Evolutionary conservation across 2,888 invertebrate genomes (phyloP), one percentile per base, ranked within the genome.

Genomic region (Plagiodera versicolora): DNA sequence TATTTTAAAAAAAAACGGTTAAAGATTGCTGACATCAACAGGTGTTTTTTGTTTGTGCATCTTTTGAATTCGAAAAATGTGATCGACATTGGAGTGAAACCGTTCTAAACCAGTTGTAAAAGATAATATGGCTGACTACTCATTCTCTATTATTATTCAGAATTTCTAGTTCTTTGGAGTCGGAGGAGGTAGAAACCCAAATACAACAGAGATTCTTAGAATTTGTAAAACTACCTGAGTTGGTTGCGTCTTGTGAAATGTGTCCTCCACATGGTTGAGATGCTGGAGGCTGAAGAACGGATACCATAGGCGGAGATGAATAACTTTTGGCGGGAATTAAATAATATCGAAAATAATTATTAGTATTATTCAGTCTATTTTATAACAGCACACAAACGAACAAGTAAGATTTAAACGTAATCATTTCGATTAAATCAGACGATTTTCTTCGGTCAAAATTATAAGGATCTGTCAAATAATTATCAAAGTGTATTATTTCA

Each of bases 211-310:
- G 58, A 62, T 62, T 62, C 62, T 62, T 35, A 56, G 62, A 62
- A 62, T 58, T 55, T 62, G 58, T 62, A 62, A 62, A 62, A 62
- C 62, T 62, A 62, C 62, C 62, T 62, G 62, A 55, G 56, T 62
- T n/a, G n/a, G n/a, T n/a, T n/a, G n/a, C n/a, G 50, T 58, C 51
- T 32, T 55, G 50, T 46, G 39, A 58, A 62, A 62, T 55, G 58
- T 62, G 62, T 62, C 62, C 51, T 52, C 62, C 62, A 62, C 62
- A 62, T 62, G 62, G 55, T 62, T 48, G 52, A 35, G 55, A 62
- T 59, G 51, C 56, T 39, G 28, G 58, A 58, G 46, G 58, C 16
- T 8, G n/a, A 20, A 14, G 39, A 39, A 39, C 39, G 14, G n/a
- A 14, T 14, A 3, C 14, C 53, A 53, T 39, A 44, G 53, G 44